Evolutionary conservation across 2,113 vertebrate species (phyloP).

Genomic region (Protobothrops flavoviridis): DNA sequence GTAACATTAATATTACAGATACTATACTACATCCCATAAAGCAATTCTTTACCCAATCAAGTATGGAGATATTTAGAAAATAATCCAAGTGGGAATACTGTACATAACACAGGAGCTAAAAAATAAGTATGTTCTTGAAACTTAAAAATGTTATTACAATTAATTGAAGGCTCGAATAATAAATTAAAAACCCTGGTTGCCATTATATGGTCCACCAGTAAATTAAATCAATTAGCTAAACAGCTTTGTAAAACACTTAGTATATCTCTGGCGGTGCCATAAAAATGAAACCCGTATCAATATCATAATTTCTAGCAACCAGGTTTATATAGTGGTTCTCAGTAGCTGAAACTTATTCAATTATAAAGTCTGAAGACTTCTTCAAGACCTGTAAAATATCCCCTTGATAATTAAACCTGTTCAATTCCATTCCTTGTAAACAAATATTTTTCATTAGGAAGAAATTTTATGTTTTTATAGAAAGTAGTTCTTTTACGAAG

Average conservation of each 20-base stretch:
- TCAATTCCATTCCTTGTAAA: background rate
- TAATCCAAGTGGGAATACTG: background rate
- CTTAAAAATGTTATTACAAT: background rate
- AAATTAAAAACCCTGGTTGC: background rate
- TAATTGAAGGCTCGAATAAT: background rate
- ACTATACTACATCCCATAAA: background rate
- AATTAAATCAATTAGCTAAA: background rate
- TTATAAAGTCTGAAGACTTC: background rate
- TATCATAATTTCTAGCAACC: background rate
- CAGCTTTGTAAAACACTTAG: background rate
- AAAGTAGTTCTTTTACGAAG: background rate
- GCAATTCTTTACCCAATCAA: background rate
- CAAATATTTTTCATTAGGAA: background rate
- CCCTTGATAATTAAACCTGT: background rate
- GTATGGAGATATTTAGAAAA: background rate
- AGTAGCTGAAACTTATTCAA: background rate
- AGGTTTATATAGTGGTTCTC: background rate
- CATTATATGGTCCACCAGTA: background rate
- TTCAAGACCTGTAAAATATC: background rate
- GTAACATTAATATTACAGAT: background rate
- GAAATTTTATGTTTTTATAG: background rate
- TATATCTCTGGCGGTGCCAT: background rate
- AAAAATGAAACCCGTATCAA: background rate
- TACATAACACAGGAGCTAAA: background rate
- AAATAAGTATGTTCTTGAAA: background rate